Conservation (phyloP, 2,797 vertebrate genomes). For the Malurus leucopterus region DNA sequence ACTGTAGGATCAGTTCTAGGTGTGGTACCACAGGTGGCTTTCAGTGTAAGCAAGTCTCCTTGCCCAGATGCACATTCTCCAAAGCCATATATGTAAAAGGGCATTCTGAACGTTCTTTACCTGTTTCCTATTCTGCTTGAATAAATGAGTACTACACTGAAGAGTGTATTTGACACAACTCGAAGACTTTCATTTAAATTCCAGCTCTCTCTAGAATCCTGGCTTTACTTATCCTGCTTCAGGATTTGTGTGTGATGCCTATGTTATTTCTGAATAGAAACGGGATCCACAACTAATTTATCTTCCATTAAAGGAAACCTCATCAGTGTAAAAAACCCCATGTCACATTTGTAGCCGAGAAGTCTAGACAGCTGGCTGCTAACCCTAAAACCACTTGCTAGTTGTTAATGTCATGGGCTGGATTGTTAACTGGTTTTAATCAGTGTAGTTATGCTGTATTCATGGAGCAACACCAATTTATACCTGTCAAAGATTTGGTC, state of each 20-base stretch:
- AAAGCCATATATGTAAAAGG: not conserved
- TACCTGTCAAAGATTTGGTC: not conserved
- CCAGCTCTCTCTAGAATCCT: not conserved
- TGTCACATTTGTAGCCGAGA: not conserved
- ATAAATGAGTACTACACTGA: not conserved
- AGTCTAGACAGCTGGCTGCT: conserved; percentile 34
- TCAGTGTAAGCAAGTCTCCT: not conserved
- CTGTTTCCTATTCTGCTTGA: not conserved
- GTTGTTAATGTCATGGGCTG: not conserved
- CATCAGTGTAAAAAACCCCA: not conserved
- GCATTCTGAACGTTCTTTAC: not conserved
- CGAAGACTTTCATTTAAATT: not conserved
- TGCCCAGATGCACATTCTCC: not conserved
- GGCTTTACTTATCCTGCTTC: not conserved
- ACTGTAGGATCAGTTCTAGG: not conserved
- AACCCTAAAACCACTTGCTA: not conserved
- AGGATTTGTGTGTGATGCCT: not conserved
- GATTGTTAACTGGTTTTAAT: not conserved
- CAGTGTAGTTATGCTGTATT: not conserved
- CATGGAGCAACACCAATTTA: not conserved
- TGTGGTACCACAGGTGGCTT: not conserved
- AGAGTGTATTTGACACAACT: not conserved
- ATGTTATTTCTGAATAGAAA: not conserved
- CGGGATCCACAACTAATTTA: not conserved
- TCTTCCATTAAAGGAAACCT: conserved; percentile 11